Conservation (phyloP, 1,140 invertebrate genomes). For the Colletes latitarsis region DNA sequence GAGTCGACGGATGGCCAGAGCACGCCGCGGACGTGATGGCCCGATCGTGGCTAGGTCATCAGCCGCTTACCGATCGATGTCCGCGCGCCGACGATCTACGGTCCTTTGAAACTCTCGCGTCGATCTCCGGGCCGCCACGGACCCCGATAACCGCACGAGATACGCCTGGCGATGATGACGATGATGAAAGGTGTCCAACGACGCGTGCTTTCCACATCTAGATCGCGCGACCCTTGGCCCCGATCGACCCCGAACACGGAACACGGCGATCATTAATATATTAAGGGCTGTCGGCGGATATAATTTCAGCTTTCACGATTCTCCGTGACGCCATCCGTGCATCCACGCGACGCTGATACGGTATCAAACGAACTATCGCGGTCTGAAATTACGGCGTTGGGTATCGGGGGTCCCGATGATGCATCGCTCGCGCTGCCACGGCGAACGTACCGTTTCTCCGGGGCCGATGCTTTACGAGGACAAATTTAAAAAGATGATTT, state of each 20-base stretch:
- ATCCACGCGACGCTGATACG: conserved; percentile 21
- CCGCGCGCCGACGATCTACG: conserved; percentile 47
- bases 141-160: conserved; percentile 50
- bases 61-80: conserved; percentile 70
- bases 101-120: background rate
- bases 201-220: conserved; percentile 38
- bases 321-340: background rate
- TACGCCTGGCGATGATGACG: conserved; percentile 49
- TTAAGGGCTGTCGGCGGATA: background rate
- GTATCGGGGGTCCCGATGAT: conserved; percentile 25
- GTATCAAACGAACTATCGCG: conserved; percentile 29
- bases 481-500: conserved; percentile 43
- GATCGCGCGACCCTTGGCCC: conserved; percentile 35
- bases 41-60: conserved; percentile 72
- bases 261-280: background rate
- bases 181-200: conserved; percentile 43
- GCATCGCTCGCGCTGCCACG: conserved; percentile 15
- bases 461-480: conserved; percentile 27
- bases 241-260: conserved; percentile 13
- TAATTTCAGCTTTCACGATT: conserved; percentile 17
- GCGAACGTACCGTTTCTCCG: conserved; percentile 9
- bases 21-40: conserved; percentile 73
- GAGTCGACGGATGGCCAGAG: conserved; percentile 74
- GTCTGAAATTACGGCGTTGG: conserved; percentile 19
- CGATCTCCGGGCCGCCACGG: conserved; percentile 35